Conservation (phyloP, 2,888 invertebrate genomes). For the Lamellibrachia columna region DNA sequence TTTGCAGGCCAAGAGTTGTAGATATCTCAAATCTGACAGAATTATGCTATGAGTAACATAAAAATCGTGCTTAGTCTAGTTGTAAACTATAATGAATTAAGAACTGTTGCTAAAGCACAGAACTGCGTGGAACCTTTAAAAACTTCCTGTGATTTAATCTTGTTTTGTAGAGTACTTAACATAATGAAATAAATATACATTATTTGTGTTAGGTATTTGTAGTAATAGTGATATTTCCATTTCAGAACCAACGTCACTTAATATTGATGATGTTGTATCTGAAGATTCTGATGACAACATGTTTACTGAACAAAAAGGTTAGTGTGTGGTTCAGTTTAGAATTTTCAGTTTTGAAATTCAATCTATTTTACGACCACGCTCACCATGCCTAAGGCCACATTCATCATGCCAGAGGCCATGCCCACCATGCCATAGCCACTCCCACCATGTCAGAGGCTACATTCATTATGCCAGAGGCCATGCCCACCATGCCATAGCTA, state of each 20-base stretch:
- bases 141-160: background rate
- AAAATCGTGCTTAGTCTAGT: background rate
- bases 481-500: background rate
- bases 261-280: conserved; percentile 32
- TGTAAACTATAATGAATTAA: background rate
- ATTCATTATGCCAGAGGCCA: background rate
- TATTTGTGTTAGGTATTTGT: background rate
- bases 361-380: background rate
- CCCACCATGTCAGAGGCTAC: background rate
- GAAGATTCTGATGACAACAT: conserved; percentile 31
- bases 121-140: background rate
- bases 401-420: background rate
- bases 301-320: background rate
- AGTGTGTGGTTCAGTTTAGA: background rate
- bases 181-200: background rate
- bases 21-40: background rate
- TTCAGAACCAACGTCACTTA: conserved; percentile 37
- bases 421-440: background rate
- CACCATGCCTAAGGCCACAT: background rate
- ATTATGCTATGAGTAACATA: background rate
- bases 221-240: background rate
- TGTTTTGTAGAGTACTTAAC: background rate
- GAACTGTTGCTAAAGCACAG: background rate
- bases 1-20: background rate
- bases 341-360: conserved; percentile 1